These are phyloP conservation scores for Laterallus jamaicensis DNA, from an alignment of 2,113 vertebrate species.

Conservation along the genomic window DNA sequence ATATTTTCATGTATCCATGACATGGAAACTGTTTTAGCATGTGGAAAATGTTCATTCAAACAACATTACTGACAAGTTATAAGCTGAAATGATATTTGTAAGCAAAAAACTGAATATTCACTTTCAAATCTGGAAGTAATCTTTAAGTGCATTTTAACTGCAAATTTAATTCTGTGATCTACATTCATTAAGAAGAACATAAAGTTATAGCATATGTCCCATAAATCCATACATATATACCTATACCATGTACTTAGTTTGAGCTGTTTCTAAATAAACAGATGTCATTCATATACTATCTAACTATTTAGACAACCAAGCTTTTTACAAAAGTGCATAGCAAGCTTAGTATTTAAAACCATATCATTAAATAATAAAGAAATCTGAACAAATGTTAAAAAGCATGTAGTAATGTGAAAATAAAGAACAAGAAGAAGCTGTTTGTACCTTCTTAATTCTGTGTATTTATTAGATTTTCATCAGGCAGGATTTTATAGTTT, in stretches of 20 bases:
- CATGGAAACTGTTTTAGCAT: neutral
- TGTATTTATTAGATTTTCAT: neutral
- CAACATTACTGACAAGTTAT: neutral
- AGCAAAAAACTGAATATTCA: neutral
- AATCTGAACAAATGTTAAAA: neutral
- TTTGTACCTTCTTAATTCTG: neutral
- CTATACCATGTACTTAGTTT: neutral
- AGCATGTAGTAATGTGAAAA: neutral
- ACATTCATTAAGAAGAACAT: neutral
- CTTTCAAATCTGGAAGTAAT: neutral
- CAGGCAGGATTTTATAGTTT: neutral
- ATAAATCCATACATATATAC: neutral
- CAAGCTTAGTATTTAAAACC: neutral
- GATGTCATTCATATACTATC: neutral
- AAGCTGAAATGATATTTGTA: neutral
- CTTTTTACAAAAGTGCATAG: neutral
- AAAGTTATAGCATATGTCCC: neutral
- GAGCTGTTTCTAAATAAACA: neutral
- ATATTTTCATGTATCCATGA: accelerated
- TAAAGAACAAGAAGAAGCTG: neutral
- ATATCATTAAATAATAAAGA: neutral
- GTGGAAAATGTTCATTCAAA: neutral
- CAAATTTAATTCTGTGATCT: neutral
- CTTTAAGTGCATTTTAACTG: neutral
- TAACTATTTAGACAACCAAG: neutral